Evolutionary conservation across 2,888 invertebrate genomes (phyloP), one percentile per base, ranked within the genome.

Genomic region (Catocala sponsa): DNA sequence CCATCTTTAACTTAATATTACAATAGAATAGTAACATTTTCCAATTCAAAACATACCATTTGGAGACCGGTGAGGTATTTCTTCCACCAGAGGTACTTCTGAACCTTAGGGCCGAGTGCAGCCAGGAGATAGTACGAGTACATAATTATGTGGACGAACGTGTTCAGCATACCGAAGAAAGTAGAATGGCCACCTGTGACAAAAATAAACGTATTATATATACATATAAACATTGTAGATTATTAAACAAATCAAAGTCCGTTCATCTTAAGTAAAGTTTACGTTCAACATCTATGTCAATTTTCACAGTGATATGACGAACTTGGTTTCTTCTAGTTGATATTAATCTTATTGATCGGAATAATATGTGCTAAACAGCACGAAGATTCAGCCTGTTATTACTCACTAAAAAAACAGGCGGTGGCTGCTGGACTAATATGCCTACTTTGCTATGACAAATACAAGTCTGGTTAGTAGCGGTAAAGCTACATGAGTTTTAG

Each of bases 61-160:
- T 99, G 99, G 78, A 99, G 92, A 7, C 96, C 95, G 9, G 99
- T 99, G 83, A 99, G 95, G 88, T 99, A 98, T 84, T 97, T 98
- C 95, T 99, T 99, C 98, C 99, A 99, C 98, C 98, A 99, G 58
- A 99, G 95, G 88, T 97, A 99, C 81, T 97, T 97, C 88, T 98
- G 98, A 67, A 98, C 95, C 65, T 95, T 95, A 0, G 98, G 98
- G 25, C 99, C 99, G 72, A 99, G 95, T 0, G 98, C 99, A 0
- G 99, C 97, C 78, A 99, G 90, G 86, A 99, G 91, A 81, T 98
- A 98, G 90, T 99, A 99, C 0, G 97, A 95, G 92, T 99, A 99
- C 99, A 99, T 99, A 62, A 99, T 94, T 74, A 99, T 97, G 91
- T 99, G 99, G 4, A 99, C 98, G 86, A 98, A 98, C 0, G 98